Conservation (phyloP, 2,113 vertebrate species). For the Corvus cornix region DNA sequence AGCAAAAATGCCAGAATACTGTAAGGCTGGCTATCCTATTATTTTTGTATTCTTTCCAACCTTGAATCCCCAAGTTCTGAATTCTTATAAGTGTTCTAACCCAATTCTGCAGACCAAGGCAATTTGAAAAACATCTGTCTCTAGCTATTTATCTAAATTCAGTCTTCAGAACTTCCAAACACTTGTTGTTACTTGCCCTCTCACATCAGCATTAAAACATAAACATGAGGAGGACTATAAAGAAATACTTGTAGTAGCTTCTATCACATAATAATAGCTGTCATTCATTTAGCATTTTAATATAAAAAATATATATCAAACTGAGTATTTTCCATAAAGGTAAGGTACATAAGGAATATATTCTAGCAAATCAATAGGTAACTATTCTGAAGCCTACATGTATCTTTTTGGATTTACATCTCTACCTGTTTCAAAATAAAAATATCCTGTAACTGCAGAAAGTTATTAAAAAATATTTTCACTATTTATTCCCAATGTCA, state of each 20-base stretch:
- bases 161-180: background rate
- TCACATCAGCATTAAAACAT: background rate
- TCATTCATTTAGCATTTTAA: background rate
- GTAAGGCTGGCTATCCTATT: background rate
- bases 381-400: background rate
- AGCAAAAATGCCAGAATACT: background rate
- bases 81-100: background rate
- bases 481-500: constrained; percentile 30
- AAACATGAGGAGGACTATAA: background rate
- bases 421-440: constrained; percentile 19
- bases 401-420: background rate
- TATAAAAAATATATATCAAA: background rate
- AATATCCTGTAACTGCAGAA: background rate
- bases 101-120: background rate
- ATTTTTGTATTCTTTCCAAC: constrained; percentile 44
- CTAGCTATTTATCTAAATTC: background rate
- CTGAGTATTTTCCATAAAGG: background rate
- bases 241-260: background rate
- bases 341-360: background rate
- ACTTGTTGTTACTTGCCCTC: background rate
- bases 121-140: constrained; percentile 1
- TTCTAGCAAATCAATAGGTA: background rate
- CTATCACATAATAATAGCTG: background rate
- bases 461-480: background rate
- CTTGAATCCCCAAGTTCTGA: background rate